phyloP scores from a whole-genome alignment of 2,797 vertebrate genomes.

The Parauchenoglanis punctatus region DNA sequence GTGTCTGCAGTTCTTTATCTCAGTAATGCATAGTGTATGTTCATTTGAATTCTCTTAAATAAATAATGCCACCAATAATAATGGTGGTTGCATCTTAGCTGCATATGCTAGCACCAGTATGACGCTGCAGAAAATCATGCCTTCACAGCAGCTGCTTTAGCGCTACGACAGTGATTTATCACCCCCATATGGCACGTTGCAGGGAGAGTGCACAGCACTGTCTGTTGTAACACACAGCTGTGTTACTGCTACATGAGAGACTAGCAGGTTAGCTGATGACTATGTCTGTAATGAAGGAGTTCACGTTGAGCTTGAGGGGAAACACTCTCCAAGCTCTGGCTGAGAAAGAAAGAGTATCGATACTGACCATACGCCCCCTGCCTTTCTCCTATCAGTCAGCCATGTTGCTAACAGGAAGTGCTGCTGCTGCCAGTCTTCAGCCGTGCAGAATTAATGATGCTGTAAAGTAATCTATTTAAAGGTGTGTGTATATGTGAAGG shows the following conservation, averaged over 20 bases:
- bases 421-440: constrained; percentile 21
- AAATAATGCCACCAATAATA: background rate
- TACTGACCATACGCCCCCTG: background rate
- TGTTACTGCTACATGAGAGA: constrained; percentile 8
- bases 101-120: constrained; percentile 3
- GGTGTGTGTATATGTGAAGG: background rate
- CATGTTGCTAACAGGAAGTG: constrained; percentile 29
- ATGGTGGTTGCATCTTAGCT: background rate
- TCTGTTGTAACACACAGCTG: background rate
- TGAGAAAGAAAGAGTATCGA: background rate
- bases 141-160: constrained; percentile 13
- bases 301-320: background rate
- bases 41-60: background rate
- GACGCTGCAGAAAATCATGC: constrained; percentile 28
- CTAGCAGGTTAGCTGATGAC: background rate
- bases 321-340: background rate
- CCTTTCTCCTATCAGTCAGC: constrained; percentile 30
- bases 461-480: constrained; percentile 31
- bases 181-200: constrained; percentile 11
- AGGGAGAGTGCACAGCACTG: background rate
- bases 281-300: background rate
- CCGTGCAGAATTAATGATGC: constrained; percentile 30
- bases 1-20: background rate
- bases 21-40: background rate
- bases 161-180: constrained; percentile 20